Percentiles rank a stretch among this genome's conserved stretches.
phyloP scores from a whole-genome alignment of 2,888 invertebrate species.

The Amphipyra tragopoginis region DNA sequence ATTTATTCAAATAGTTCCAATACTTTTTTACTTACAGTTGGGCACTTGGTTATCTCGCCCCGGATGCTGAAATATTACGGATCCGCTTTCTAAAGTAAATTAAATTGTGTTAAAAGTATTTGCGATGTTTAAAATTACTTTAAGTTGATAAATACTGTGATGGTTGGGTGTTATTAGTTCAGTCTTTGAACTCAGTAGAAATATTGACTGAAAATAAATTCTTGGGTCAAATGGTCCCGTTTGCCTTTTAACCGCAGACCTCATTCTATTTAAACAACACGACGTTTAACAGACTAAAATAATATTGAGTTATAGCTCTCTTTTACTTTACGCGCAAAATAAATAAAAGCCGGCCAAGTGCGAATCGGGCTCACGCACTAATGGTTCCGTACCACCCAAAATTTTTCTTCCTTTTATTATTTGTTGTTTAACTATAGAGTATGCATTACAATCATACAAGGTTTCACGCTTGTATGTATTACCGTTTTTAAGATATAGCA shows the following conservation, averaged over 20 bases:
- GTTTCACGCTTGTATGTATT: too few species aligned
- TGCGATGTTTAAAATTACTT: conserved; percentile 4
- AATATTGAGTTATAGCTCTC: conserved; percentile 1
- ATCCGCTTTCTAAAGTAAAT: not conserved
- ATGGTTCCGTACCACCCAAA: too few species aligned
- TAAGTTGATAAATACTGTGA: not conserved
- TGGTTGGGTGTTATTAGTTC: not conserved
- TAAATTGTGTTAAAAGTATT: conserved; percentile 4
- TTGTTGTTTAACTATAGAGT: too few species aligned
- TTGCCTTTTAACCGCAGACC: conserved; percentile 10
- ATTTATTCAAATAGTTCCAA: conserved; percentile 56
- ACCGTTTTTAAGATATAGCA: too few species aligned
- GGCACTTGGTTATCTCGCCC: conserved; percentile 21
- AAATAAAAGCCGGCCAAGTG: too few species aligned
- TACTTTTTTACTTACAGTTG: conserved; percentile 31
- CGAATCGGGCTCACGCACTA: too few species aligned
- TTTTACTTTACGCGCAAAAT: conserved; percentile 4
- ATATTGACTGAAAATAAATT: conserved; percentile 10
- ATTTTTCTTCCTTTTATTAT: too few species aligned
- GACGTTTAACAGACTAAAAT: conserved; percentile 7
- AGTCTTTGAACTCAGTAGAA: not conserved
- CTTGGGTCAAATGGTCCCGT: conserved; percentile 8
- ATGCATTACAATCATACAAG: too few species aligned
- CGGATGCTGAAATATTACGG: conserved; percentile 10
- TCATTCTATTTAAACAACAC: conserved; percentile 6